A percentile compares a stretch with the other conserved stretches of the same genome.
These are phyloP conservation scores for Theonella swinhoei DNA, from an alignment of 37 sponge, comb jelly and placozoan genomes.

Conservation along the genomic window DNA sequence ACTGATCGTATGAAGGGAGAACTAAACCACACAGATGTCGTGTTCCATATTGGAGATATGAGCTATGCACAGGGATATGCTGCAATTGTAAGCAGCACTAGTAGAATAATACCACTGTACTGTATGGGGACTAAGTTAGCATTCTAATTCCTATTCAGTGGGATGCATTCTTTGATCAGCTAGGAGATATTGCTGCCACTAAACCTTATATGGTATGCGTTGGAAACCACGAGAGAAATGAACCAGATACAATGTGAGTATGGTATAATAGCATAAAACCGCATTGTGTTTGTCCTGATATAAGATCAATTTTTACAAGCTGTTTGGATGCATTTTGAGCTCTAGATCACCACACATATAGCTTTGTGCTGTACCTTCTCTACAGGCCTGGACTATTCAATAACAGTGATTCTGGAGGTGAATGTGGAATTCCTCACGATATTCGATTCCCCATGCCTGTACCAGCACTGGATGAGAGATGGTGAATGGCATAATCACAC, in stretches of 20 bases:
- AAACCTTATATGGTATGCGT: constrained; percentile 82
- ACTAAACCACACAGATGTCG: constrained; percentile 51
- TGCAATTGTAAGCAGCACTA: constrained; percentile 31
- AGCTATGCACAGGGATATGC: constrained; percentile 72
- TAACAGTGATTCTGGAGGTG: constrained; percentile 70
- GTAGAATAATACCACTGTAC: neutral
- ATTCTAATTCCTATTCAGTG: constrained; percentile 42
- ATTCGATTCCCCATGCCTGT: constrained; percentile 75
- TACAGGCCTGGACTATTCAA: neutral
- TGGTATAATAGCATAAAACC: neutral
- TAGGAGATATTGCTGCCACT: constrained; percentile 55
- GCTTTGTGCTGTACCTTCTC: too few species aligned
- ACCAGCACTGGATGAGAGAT: constrained; percentile 49
- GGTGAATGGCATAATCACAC: too few species aligned
- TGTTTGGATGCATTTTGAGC: too few species aligned
- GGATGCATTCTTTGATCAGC: constrained; percentile 78
- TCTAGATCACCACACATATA: too few species aligned
- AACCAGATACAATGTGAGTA: constrained; percentile 48
- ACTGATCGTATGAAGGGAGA: constrained; percentile 31
- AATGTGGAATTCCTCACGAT: constrained; percentile 81
- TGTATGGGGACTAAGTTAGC: constrained; percentile 32
- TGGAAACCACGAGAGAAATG: constrained; percentile 85
- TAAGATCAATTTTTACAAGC: neutral
- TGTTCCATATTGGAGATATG: constrained; percentile 89
- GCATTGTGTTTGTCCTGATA: neutral